Conservation (phyloP, 1,140 invertebrate genomes). For the Platorchestia sp. region DNA sequence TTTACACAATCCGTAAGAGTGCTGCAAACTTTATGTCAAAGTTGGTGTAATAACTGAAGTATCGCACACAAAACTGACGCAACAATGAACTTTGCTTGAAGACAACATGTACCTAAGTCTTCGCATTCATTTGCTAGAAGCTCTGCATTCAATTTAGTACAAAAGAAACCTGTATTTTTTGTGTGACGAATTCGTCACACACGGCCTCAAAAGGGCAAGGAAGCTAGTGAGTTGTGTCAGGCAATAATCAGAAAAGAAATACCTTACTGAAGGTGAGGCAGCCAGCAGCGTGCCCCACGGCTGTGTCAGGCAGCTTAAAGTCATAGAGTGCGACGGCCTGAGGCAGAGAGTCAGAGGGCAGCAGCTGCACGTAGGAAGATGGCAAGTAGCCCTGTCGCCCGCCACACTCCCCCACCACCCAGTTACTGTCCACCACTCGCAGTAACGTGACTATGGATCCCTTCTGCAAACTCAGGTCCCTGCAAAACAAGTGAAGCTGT, state of each 20-base stretch:
- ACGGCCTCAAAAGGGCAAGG: no score
- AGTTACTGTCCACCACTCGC: constrained; percentile 36
- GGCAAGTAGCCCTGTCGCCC: constrained; percentile 10
- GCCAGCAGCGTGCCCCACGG: constrained; percentile 71
- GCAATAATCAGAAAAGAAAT: neutral
- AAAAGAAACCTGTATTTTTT: no score
- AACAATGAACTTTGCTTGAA: no score
- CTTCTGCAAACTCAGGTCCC: constrained; percentile 38
- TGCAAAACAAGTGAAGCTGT: neutral
- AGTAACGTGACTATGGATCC: constrained; percentile 22
- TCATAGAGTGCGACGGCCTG: constrained; percentile 94
- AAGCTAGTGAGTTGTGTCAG: no score
- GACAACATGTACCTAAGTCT: no score
- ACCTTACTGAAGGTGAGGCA: constrained; percentile 94
- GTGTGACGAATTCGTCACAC: no score
- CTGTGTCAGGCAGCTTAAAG: constrained; percentile 81
- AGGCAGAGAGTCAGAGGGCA: constrained; percentile 80
- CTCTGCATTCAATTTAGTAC: no score
- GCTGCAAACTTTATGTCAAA: no score
- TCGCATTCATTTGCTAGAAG: no score
- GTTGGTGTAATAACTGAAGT: no score
- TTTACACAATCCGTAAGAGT: no score
- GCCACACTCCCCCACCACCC: constrained; percentile 50
- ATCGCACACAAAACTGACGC: no score
- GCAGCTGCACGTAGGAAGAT: constrained; percentile 68